Evolutionary conservation across 2,888 invertebrate species (phyloP).

Genomic region (Drosophila fulvimacula): DNA sequence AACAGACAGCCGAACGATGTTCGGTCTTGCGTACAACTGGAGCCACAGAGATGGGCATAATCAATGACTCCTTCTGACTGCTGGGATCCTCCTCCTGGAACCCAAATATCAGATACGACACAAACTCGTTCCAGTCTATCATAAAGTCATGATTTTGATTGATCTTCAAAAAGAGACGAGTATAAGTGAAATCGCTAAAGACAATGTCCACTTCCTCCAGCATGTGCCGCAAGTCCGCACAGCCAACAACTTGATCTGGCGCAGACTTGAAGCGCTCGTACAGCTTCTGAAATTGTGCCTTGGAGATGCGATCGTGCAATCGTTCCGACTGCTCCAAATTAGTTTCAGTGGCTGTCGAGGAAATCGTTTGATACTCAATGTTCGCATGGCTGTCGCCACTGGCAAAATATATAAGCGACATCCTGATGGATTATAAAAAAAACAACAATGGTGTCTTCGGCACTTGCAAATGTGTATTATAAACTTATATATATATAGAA

Average conservation of each 20-base stretch:
- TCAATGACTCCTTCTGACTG: conserved; percentile 87
- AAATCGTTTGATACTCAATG: conserved; percentile 74
- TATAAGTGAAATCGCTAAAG: conserved; percentile 86
- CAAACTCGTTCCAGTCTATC: conserved; percentile 91
- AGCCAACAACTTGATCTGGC: conserved; percentile 63
- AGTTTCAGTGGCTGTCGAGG: conserved; percentile 57
- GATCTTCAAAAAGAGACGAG: conserved; percentile 88
- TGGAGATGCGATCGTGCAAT: conserved; percentile 80
- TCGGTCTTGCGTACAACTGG: conserved; percentile 88
- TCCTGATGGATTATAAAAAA: conserved; percentile 2
- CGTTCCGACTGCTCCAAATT: conserved; percentile 71
- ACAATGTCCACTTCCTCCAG: conserved; percentile 68
- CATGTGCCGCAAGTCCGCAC: conserved; percentile 70
- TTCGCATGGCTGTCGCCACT: conserved; percentile 49
- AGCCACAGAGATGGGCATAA: conserved; percentile 87
- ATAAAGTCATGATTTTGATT: conserved; percentile 87
- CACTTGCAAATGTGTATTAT: conserved; percentile 34
- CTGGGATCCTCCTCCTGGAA: conserved; percentile 89
- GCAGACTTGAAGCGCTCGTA: conserved; percentile 59
- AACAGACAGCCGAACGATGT: conserved; percentile 89
- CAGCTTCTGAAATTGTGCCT: conserved; percentile 76
- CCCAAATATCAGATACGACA: conserved; percentile 90
- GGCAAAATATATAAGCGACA: conserved; percentile 47
- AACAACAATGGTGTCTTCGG: conserved; percentile 10
- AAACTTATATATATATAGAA: conserved; percentile 33